Conservation (phyloP, 2,113 vertebrate genomes). For the Elachura formosa region DNA sequence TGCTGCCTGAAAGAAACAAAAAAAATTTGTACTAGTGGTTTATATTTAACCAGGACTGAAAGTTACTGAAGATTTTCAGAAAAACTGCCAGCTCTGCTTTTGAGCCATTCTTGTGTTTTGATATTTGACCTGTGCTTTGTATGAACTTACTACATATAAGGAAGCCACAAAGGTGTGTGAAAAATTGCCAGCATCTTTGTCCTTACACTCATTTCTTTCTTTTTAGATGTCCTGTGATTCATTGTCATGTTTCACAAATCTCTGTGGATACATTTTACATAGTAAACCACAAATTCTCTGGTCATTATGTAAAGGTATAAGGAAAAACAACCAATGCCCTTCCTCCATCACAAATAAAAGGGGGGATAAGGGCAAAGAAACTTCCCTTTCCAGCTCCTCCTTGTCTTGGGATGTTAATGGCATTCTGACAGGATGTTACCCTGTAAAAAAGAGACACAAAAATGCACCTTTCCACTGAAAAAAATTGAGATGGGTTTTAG, state of each 20-base stretch:
- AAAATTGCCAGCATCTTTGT: neutral
- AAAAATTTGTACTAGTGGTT: neutral
- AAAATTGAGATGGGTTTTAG: neutral
- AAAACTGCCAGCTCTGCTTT: neutral
- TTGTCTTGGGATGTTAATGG: neutral
- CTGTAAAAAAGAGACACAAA: neutral
- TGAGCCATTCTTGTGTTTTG: neutral
- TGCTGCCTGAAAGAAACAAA: neutral
- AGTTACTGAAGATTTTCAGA: neutral
- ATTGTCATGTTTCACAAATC: neutral
- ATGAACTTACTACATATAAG: neutral
- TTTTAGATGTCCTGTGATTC: neutral
- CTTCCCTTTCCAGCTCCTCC: neutral
- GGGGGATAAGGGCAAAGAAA: accelerated
- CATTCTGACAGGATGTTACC: neutral
- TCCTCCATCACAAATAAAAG: neutral
- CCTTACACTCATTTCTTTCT: neutral
- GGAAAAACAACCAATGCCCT: neutral
- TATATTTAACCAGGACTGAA: neutral
- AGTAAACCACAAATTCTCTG: neutral
- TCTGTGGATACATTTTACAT: accelerated
- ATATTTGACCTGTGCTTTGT: neutral
- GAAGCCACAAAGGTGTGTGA: neutral
- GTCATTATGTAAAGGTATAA: neutral
- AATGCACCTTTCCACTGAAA: neutral